Evolutionary conservation across 2,797 vertebrate genomes (phyloP), one percentile per base, ranked within the genome.

Genomic region (Danio aesculapii): DNA sequence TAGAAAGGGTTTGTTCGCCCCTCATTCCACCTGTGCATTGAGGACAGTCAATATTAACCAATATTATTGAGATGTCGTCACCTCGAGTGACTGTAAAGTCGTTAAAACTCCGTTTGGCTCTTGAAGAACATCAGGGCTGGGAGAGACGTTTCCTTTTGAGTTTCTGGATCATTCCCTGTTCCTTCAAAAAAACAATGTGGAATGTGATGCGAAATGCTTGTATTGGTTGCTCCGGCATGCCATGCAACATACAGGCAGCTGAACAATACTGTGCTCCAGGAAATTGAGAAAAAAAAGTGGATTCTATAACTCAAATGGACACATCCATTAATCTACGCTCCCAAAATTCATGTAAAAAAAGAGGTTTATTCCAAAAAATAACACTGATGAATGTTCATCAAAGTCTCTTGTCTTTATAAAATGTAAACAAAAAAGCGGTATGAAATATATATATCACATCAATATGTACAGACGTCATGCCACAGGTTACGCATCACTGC

Each of bases 401-500:
- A 67, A 82, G 84, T 82, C 76, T 84, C 92, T 95, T 94, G 89
- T 93, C 93, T 46, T 93, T 83, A 64, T 75, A 82, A 79, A 82
- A 76, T 71, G 90, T 88, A 88, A 92, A 82, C 82, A 72, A 66
- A 79, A 75, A 83, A 77, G 58, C 68, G 59, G 69, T 84, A 81
- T 68, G 14, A 81, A 90, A 91, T 93, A 92, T 94, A 92, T 30
- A 74, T 88, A 86, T 93, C 90, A 91, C 90, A 91, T 68, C 86
- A 89, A 90, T 93, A 92, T 92, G 86, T 93, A 92, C 92, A 95
- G 87, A 90, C 58, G 75, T 64, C 87, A 85, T 86, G 88, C 89
- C 86, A 86, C 86, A 12, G 89, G 86, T 89, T 86, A 90, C n/a
- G n/a, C 83, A 85, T 96, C 94, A 96, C 95, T 96, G 93, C 71